A percentile compares a stretch with the other conserved stretches of the same genome.
Evolutionary conservation across 2,888 invertebrate species (phyloP).

Genomic region (Eupithecia tripunctaria): DNA sequence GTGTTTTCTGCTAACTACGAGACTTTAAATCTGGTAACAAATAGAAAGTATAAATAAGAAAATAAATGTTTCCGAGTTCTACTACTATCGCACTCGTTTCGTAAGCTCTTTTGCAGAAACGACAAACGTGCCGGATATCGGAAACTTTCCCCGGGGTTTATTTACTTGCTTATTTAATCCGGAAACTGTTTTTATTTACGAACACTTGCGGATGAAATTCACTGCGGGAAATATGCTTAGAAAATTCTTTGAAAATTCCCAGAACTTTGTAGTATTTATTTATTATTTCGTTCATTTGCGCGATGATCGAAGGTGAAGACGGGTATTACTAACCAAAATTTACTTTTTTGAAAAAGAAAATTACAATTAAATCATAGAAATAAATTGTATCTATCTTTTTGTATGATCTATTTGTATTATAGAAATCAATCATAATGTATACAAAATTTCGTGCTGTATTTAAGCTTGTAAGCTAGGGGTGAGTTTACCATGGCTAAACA

Average conservation of each 20-base stretch:
- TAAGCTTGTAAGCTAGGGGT: neutral
- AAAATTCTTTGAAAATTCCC: neutral
- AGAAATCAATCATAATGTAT: neutral
- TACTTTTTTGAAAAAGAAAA: no score
- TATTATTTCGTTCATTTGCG: no score
- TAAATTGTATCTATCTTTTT: no score
- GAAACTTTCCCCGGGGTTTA: neutral
- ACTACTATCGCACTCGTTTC: neutral
- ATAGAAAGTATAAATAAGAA: neutral
- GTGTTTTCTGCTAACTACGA: no score
- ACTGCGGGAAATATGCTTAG: neutral
- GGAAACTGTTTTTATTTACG: neutral
- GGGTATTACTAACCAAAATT: no score
- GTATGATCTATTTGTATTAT: no score
- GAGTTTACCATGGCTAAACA: neutral
- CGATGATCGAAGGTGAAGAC: no score
- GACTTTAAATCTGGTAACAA: neutral
- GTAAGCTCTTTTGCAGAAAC: neutral
- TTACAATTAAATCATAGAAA: no score
- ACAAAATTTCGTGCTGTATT: conserved; percentile 1
- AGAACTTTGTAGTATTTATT: neutral
- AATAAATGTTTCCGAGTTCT: neutral
- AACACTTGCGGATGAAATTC: neutral
- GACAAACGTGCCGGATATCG: neutral
- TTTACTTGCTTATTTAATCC: conserved; percentile 1